These are phyloP conservation scores for Neoitamus cyanurus DNA, from an alignment of 2,888 invertebrate genomes.

Conservation along the genomic window DNA sequence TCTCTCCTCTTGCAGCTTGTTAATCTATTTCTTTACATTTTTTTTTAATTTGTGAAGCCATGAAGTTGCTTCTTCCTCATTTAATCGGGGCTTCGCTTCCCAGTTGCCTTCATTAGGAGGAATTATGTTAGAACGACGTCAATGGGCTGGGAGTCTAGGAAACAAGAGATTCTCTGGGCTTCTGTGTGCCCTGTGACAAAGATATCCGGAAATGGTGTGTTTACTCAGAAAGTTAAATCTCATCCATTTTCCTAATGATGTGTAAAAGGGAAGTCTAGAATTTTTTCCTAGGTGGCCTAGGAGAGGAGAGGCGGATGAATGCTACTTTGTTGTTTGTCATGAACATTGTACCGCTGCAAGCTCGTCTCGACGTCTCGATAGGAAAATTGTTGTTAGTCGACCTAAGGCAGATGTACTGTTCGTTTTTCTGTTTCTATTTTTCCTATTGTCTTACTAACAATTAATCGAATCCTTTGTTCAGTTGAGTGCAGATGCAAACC, in stretches of 20 bases:
- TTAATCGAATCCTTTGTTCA: not conserved
- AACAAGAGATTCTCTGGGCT: not conserved
- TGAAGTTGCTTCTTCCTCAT: slow-evolving; percentile 9
- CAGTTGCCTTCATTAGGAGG: not conserved
- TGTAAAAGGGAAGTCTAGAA: not conserved
- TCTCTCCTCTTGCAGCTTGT: not conserved
- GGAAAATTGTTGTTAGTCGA: not conserved
- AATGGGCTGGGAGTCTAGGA: not conserved
- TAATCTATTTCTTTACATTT: not conserved
- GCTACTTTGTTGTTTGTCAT: not conserved
- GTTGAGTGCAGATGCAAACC: not conserved
- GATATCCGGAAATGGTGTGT: slow-evolving; percentile 45
- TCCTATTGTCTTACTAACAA: not conserved
- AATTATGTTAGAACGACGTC: not conserved
- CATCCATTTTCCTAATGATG: not conserved
- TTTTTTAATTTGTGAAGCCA: not conserved
- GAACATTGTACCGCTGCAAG: not conserved
- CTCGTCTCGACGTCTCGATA: not conserved
- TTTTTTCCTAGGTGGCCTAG: not conserved
- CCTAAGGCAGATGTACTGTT: not conserved
- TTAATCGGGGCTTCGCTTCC: not conserved
- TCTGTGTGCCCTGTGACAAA: not conserved
- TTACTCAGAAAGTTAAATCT: slow-evolving; percentile 33
- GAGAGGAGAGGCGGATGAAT: not conserved
- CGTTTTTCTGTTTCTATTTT: not conserved